Evolutionary conservation across 2,797 vertebrate genomes (phyloP).

Genomic region (Crax fasciolata): DNA sequence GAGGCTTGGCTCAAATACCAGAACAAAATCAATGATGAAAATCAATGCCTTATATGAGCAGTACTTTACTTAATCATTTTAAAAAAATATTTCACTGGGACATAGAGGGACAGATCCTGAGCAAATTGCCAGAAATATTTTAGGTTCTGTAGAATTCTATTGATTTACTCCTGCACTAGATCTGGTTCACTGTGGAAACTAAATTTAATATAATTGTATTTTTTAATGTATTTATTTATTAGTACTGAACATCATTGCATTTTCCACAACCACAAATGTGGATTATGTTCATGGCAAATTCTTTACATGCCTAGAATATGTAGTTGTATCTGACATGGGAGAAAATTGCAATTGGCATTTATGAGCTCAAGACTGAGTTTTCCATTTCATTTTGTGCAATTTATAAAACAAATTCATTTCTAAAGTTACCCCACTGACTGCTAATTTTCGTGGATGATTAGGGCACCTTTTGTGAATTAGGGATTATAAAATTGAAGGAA

Average conservation of each 20-base stretch:
- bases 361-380: neutral
- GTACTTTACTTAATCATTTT: slow-evolving; percentile 70
- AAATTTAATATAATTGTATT: slow-evolving; percentile 30
- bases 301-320: neutral
- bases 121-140: slow-evolving; percentile 33
- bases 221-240: slow-evolving; percentile 57
- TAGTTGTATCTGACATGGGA: neutral
- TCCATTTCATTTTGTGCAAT: slow-evolving; percentile 8
- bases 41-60: slow-evolving; percentile 72
- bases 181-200: neutral
- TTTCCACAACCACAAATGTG: neutral
- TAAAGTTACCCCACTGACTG: neutral
- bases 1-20: slow-evolving; percentile 61
- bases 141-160: neutral
- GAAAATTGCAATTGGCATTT: slow-evolving; percentile 23
- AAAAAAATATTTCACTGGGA: slow-evolving; percentile 57
- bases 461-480: neutral
- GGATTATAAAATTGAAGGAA: neutral
- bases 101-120: slow-evolving; percentile 30
- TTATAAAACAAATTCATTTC: neutral
- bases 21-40: slow-evolving; percentile 77
- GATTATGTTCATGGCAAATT: neutral
- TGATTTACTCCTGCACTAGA: slow-evolving; percentile 18
- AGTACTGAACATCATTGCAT: slow-evolving; percentile 1
- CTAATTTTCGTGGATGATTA: slow-evolving; percentile 40